Percentiles rank a stretch among this genome's conserved stretches.
Evolutionary conservation across 2,113 vertebrate species (phyloP).

Genomic region (Scomber scombrus): DNA sequence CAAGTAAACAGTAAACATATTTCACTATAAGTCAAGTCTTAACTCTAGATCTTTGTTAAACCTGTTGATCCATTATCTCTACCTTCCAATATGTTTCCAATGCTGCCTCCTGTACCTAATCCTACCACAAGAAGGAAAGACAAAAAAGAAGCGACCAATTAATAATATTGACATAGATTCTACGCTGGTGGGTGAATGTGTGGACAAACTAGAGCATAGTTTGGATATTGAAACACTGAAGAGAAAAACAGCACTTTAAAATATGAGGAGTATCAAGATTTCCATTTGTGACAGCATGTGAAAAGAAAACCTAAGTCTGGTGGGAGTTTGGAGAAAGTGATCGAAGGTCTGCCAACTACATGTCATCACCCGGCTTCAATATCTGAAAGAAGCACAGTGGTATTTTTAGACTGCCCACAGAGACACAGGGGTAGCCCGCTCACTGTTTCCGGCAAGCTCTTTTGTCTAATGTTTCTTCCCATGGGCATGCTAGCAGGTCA

Average conservation of each 20-base stretch:
- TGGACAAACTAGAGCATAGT: background rate
- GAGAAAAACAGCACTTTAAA: slow-evolving; percentile 29
- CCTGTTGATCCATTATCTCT: background rate
- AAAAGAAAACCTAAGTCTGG: slow-evolving; percentile 46
- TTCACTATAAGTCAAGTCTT: background rate
- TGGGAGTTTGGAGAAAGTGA: slow-evolving; percentile 51
- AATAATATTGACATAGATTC: slow-evolving; percentile 4
- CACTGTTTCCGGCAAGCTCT: slow-evolving; percentile 63
- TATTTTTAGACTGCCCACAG: slow-evolving; percentile 76
- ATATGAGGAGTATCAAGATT: slow-evolving; percentile 51
- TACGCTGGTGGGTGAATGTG: background rate
- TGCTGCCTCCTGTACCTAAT: background rate
- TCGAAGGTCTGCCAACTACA: slow-evolving; percentile 72
- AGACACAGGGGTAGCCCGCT: slow-evolving; percentile 61
- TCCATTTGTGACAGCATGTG: slow-evolving; percentile 57
- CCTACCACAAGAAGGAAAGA: background rate
- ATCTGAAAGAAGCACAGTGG: slow-evolving; percentile 74
- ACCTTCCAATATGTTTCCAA: too few species aligned
- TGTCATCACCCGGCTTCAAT: slow-evolving; percentile 78
- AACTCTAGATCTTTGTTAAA: background rate
- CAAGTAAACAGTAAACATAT: background rate
- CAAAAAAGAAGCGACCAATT: background rate
- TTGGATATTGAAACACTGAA: background rate
- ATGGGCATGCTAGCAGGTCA: slow-evolving; percentile 64
- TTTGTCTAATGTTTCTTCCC: slow-evolving; percentile 79